Evolutionary conservation across 35 echinoderm and acorn worm genomes (phyloP).

Genomic region (Stichopus chloronotus): DNA sequence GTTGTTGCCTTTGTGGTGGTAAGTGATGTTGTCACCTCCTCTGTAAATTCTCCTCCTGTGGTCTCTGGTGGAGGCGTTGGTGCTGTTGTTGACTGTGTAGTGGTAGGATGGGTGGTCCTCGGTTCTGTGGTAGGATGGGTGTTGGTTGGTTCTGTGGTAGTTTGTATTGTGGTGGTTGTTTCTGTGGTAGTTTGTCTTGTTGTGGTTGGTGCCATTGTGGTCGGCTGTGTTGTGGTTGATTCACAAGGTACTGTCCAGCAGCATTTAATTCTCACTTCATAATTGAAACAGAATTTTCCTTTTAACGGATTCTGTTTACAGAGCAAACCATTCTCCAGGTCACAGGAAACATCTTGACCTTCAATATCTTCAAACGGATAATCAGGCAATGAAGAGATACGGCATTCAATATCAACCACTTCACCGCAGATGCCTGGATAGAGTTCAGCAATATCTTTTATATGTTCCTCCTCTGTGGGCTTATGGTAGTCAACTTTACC

Average conservation of each 20-base stretch:
- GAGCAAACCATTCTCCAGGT: conserved; percentile 33
- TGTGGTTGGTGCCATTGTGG: neutral
- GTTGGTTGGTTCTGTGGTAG: neutral
- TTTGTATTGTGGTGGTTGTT: neutral
- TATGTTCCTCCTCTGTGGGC: conserved; percentile 34
- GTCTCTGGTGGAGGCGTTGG: neutral
- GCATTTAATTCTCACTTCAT: conserved; percentile 29
- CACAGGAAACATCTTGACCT: conserved; percentile 34
- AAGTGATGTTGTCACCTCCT: neutral
- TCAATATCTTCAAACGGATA: conserved; percentile 47
- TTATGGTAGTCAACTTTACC: conserved; percentile 10
- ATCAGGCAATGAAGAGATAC: conserved; percentile 14
- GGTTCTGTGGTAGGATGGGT: conserved; percentile 19
- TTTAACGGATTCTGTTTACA: neutral
- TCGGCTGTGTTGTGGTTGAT: neutral
- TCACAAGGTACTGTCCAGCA: conserved; percentile 21
- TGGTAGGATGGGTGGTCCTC: conserved; percentile 3
- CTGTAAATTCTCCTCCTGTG: conserved; percentile 26
- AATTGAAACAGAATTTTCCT: conserved; percentile 22
- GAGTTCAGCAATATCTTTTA: neutral
- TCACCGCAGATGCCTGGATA: conserved; percentile 38
- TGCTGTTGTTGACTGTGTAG: neutral
- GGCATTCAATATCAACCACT: conserved; percentile 25
- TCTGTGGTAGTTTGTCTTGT: conserved; percentile 5
- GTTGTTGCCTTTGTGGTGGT: conserved; percentile 15